Conservation (phyloP, 2,888 invertebrate species). For the Tenthredo distinguenda region DNA sequence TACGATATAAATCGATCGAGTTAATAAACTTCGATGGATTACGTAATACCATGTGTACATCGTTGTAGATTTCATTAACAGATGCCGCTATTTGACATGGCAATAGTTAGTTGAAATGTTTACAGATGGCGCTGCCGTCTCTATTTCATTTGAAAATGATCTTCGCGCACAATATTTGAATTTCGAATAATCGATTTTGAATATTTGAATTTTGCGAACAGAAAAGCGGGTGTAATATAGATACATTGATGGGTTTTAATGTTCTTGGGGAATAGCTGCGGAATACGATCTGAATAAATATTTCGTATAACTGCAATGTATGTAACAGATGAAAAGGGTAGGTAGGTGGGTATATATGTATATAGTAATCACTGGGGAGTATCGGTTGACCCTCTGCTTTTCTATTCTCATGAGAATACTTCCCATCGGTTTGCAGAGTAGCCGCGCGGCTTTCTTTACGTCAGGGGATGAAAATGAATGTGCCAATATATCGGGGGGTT, state of each 20-base stretch:
- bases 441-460: background rate
- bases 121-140: background rate
- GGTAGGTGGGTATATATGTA: background rate
- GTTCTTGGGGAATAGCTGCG: background rate
- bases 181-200: background rate
- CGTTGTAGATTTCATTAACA: background rate
- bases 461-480: conserved; percentile 45
- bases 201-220: background rate
- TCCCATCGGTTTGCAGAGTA: background rate
- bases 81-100: background rate
- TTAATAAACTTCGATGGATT: background rate
- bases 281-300: background rate
- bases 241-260: background rate
- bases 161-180: background rate
- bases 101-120: background rate
- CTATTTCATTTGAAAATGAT: background rate
- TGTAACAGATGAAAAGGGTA: conserved; percentile 5
- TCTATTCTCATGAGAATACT: conserved; percentile 45
- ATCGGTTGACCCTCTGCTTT: conserved; percentile 46
- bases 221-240: background rate
- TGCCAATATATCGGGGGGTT: conserved; percentile 36
- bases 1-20: background rate
- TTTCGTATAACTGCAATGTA: background rate
- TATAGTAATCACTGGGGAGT: conserved; percentile 33
- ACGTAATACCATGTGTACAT: background rate